Base-by-base conservation (phyloP, 2,113 vertebrate species). In the Australoheros scitulus region DNA sequence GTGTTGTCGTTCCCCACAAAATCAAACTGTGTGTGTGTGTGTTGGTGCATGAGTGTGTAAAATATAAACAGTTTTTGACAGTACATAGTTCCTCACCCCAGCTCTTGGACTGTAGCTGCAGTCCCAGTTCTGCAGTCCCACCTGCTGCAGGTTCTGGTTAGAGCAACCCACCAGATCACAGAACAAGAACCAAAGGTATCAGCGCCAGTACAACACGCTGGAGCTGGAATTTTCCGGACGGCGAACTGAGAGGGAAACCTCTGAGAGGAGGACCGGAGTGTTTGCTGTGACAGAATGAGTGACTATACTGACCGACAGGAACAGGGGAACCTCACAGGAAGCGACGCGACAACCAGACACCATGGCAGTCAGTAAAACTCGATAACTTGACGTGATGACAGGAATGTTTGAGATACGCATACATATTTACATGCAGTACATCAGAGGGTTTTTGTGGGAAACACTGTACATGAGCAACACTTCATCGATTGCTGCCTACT, bases 141-240 rank as follows among this genome's bases (percentile, higher is more conserved):
- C 38, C 38, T 41, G 38, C 38, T 41, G 38, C 38, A 41, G 9
- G 61, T 64, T 38, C 61, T 20, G 36, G 61, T 63, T 34, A 38
- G 60, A 32, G 29, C 17, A 2, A 2, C 8, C 29, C 29, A 20
- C 26, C 29, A 55, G 18, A 7, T 55, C 52, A 10, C 18, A 34
- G 22, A 58, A 22, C 22, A 3, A 4, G 22, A 11, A 14, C 22
- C 14, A 3, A 13, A 22, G 0, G 22, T 13, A 3, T 0, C 55
- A 57, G 55, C 60, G 36, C 17, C 32, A 3, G n/a, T 36, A 29
- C 5, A 36, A 61, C 32, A n/a, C 20, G 60, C 17, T 6, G 11
- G 32, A 0, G 34, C 43, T 14, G 13, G 11, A 47, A 3, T 11
- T 38, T 64, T n/a, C n/a, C 10, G 1, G 9, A 41, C 38, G 11